Evolutionary conservation across 2,113 vertebrate genomes (phyloP).

Genomic region (Morone saxatilis): DNA sequence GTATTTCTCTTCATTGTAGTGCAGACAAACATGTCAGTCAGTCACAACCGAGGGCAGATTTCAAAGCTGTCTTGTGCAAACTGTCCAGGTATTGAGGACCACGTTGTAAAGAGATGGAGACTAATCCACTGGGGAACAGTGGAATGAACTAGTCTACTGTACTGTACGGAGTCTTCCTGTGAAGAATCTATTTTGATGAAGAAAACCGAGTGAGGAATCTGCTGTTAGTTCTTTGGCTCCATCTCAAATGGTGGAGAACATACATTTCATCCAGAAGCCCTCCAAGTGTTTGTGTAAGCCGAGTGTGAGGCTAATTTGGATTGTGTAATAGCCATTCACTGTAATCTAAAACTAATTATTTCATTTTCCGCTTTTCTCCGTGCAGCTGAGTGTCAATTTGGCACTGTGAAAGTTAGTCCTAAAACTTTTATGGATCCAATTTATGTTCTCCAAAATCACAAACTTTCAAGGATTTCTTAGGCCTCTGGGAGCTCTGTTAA

Average conservation of each 20-base stretch:
- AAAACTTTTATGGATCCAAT: slow-evolving; percentile 62
- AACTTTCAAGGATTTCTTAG: slow-evolving; percentile 66
- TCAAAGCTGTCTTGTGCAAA: background rate
- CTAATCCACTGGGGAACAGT: background rate
- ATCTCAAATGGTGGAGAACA: slow-evolving; percentile 1
- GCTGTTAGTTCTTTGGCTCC: background rate
- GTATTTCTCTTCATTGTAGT: background rate
- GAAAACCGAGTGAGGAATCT: background rate
- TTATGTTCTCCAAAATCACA: slow-evolving; percentile 53
- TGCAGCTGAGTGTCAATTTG: slow-evolving; percentile 32
- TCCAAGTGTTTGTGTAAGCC: background rate
- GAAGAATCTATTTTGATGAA: background rate
- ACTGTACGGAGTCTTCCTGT: background rate
- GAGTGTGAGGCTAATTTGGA: background rate
- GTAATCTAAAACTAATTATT: slow-evolving; percentile 51
- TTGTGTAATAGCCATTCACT: slow-evolving; percentile 11
- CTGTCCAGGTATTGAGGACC: background rate
- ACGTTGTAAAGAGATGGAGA: background rate
- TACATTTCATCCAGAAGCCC: background rate
- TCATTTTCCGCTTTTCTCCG: slow-evolving; percentile 3
- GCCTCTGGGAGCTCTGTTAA: slow-evolving; percentile 67
- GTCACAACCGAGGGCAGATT: background rate
- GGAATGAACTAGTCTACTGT: background rate
- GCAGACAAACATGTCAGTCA: background rate
- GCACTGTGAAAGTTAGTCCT: slow-evolving; percentile 30